Base-by-base conservation (phyloP, 2,113 vertebrate species). In the Dasypus novemcinctus region DNA sequence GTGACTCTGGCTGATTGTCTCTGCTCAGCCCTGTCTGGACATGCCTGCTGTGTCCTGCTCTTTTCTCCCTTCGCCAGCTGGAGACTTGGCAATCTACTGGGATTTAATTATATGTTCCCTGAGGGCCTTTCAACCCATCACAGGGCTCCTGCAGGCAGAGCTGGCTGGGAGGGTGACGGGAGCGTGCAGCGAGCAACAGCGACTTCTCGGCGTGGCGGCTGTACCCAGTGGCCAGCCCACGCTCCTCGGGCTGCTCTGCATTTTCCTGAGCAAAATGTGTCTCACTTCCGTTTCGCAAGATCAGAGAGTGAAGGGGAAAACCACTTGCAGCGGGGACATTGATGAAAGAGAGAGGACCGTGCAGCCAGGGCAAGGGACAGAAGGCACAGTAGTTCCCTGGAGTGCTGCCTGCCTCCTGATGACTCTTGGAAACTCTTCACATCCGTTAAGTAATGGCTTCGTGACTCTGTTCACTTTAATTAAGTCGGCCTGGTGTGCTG, bases 71-170 rank as follows among this genome's bases (percentile, higher is more conserved):
- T 96, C 20, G 0, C 61, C 71, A 84, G 86, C 79, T 1, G 95
- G 96, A 90, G 96, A 82, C 87, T 59, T 90, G 93, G 97, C 96
- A 97, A 41, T 97, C 97, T 97, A 94, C 96, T 95, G 97, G 96
- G 97, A 97, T 97, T 98, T 98, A 98, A 97, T 98, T 97, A 97
- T 94, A 97, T 94, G 82, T 96, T 97, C 97, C 96, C 96, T 0
- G 63, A 95, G 96, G 97, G 97, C 95, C 95, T 97, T 97, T 96
- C 97, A 98, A 89, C 93, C 96, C 74, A 91, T 96, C 96, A 93
- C 64, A 90, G 71, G 91, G 90, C 96, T 89, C 94, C 96, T 87
- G 93, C 91, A 36, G 96, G 96, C 96, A 94, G 94, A 94, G 94
- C 92, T 0, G 68, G 75, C 93, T 52, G 89, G 82, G 96, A 96